A percentile compares a stretch with the other conserved stretches of the same genome.
These are phyloP conservation scores for Gastracanthus pulcherrimus DNA, from an alignment of 2,888 invertebrate species.

Conservation along the genomic window DNA sequence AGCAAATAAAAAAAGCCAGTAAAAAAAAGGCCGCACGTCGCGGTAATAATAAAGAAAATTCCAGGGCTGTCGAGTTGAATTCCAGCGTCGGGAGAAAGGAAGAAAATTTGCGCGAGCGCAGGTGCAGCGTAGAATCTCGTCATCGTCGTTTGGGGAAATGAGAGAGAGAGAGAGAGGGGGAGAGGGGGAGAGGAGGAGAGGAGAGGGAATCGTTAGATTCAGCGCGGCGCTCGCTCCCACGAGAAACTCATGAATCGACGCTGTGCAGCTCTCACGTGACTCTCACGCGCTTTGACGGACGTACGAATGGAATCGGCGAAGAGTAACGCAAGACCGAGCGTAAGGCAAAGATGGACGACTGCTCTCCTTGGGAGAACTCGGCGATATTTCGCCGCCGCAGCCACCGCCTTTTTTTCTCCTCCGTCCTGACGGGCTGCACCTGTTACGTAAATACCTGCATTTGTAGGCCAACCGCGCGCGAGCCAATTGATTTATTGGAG, in stretches of 20 bases:
- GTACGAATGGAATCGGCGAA: constrained; percentile 12
- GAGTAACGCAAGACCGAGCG: constrained; percentile 2
- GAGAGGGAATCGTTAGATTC: constrained; percentile 11
- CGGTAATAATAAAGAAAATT: constrained; percentile 38
- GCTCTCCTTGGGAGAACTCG: not conserved
- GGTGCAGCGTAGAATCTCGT: constrained; percentile 18
- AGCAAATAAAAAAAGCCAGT: not conserved
- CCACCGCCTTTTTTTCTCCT: not conserved
- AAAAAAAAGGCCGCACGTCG: not conserved
- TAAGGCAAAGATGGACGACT: constrained; percentile 8
- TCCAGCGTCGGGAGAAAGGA: not conserved
- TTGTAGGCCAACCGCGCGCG: not conserved
- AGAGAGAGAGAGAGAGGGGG: not conserved
- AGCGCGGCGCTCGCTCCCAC: constrained; percentile 5
- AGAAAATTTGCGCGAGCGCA: not conserved
- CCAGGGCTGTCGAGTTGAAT: constrained; percentile 9
- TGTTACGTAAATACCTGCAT: not conserved
- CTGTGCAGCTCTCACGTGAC: not conserved
- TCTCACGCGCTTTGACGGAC: constrained; percentile 30
- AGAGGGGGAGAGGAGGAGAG: not conserved
- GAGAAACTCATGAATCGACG: constrained; percentile 51
- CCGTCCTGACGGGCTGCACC: not conserved
- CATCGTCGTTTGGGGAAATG: not conserved
- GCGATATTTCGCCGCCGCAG: not conserved
- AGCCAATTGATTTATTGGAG: constrained; percentile 69